These are phyloP conservation scores for Pteruthius melanotis DNA, from an alignment of 2,113 vertebrate genomes.

Conservation along the genomic window DNA sequence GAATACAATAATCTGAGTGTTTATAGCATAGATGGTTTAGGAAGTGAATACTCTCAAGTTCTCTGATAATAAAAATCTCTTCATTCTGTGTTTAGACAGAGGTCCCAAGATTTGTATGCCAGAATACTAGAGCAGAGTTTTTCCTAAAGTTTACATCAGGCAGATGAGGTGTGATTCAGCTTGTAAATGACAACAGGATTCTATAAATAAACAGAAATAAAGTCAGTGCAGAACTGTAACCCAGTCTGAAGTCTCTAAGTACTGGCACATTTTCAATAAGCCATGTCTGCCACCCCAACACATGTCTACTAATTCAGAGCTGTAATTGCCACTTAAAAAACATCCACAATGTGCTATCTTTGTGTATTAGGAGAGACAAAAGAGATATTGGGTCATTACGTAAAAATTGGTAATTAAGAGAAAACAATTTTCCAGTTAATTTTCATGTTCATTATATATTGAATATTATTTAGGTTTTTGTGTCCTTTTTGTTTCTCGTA, in stretches of 20 bases:
- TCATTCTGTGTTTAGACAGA: not conserved
- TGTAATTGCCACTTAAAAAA: constrained; percentile 63
- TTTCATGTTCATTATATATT: constrained; percentile 62
- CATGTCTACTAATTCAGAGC: constrained; percentile 14
- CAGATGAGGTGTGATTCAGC: not conserved
- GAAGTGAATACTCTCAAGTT: not conserved
- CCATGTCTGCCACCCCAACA: no score
- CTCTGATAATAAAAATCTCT: not conserved
- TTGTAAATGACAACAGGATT: not conserved
- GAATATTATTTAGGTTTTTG: constrained; percentile 62
- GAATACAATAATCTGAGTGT: not conserved
- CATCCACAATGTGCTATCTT: constrained; percentile 17
- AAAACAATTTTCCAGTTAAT: constrained; percentile 63
- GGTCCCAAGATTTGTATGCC: not conserved
- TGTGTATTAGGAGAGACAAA: constrained; percentile 33
- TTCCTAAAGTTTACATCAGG: not conserved
- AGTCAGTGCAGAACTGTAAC: not conserved
- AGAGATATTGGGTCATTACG: constrained; percentile 61
- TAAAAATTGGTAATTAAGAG: constrained; percentile 67
- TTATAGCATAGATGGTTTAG: not conserved
- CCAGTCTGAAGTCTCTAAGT: not conserved
- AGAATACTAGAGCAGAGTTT: not conserved
- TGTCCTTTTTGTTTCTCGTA: constrained; percentile 48
- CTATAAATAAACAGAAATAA: not conserved
- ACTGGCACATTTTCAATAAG: constrained; percentile 17